phyloP scores from a whole-genome alignment of 35 echinoderm and acorn worm genomes.

The Apostichopus japonicus region DNA sequence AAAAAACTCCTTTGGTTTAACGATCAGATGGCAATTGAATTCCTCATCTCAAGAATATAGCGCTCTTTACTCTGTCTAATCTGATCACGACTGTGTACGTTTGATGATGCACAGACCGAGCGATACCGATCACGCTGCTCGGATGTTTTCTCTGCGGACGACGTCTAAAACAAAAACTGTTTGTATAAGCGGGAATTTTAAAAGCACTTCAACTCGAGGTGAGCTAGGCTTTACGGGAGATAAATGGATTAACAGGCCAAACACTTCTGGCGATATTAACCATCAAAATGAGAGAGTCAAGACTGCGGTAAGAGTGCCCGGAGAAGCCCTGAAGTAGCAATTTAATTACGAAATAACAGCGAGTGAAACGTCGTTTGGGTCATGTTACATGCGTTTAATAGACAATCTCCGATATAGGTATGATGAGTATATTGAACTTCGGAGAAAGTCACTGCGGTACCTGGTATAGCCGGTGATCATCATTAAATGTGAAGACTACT shows the following conservation, averaged over 20 bases:
- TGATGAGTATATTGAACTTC: not conserved
- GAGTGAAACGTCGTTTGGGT: not conserved
- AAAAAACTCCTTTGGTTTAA: too few relatives aligned
- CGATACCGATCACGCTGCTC: too few relatives aligned
- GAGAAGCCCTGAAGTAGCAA: not conserved
- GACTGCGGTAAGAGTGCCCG: not conserved
- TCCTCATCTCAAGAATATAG: too few relatives aligned
- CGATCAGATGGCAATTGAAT: too few relatives aligned
- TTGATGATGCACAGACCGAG: too few relatives aligned
- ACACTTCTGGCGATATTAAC: not conserved
- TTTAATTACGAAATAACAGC: not conserved
- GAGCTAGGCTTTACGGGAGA: not conserved
- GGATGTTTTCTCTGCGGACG: too few relatives aligned
- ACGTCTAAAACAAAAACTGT: not conserved
- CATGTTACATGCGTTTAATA: not conserved
- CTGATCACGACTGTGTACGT: too few relatives aligned
- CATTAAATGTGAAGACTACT: too few relatives aligned
- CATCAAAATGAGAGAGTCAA: not conserved
- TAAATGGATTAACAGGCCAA: not conserved
- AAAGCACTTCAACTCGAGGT: not conserved
- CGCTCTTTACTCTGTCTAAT: too few relatives aligned
- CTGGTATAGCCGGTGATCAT: too few relatives aligned
- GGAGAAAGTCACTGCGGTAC: too few relatives aligned
- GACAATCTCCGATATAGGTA: not conserved
- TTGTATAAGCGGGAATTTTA: slow-evolving; percentile 1